These are phyloP conservation scores for Chalcosyrphus nemorum DNA, from an alignment of 2,888 invertebrate species.

Conservation along the genomic window DNA sequence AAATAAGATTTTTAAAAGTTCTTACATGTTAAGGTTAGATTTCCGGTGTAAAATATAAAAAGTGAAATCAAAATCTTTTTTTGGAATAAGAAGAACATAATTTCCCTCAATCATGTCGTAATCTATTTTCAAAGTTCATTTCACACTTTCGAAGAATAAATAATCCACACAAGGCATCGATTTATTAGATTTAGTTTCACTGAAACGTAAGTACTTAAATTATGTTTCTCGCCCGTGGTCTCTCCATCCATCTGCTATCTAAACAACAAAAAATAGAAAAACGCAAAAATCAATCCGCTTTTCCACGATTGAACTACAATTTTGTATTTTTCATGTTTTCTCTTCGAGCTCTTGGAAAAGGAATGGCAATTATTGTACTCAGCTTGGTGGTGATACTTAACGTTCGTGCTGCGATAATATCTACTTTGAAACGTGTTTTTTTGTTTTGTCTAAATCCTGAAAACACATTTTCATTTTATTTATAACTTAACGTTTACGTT, in stretches of 20 bases:
- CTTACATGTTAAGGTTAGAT: too few species aligned
- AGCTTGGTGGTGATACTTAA: conserved; percentile 26
- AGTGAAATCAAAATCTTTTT: background rate
- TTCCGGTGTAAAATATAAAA: background rate
- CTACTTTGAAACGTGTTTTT: conserved; percentile 17
- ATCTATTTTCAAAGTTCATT: conserved; percentile 7
- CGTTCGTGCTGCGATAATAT: conserved; percentile 48
- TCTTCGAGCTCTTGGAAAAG: conserved; percentile 21
- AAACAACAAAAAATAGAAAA: background rate
- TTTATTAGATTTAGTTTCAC: background rate
- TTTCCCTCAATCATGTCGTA: background rate
- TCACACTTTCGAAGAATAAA: background rate
- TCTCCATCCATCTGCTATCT: background rate
- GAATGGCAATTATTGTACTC: conserved; percentile 46
- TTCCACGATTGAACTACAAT: conserved; percentile 47
- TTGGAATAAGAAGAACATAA: background rate
- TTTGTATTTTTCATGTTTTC: conserved; percentile 40
- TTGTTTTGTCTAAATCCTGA: conserved; percentile 15
- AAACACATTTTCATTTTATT: conserved; percentile 17
- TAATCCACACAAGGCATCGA: background rate
- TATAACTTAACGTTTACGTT: conserved; percentile 16
- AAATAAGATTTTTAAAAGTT: too few species aligned
- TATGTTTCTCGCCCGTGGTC: background rate
- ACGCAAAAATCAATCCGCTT: conserved; percentile 42
- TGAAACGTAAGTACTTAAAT: background rate